Conservation (phyloP, 23 tunicate genomes). For the Halocynthia aurantium region DNA sequence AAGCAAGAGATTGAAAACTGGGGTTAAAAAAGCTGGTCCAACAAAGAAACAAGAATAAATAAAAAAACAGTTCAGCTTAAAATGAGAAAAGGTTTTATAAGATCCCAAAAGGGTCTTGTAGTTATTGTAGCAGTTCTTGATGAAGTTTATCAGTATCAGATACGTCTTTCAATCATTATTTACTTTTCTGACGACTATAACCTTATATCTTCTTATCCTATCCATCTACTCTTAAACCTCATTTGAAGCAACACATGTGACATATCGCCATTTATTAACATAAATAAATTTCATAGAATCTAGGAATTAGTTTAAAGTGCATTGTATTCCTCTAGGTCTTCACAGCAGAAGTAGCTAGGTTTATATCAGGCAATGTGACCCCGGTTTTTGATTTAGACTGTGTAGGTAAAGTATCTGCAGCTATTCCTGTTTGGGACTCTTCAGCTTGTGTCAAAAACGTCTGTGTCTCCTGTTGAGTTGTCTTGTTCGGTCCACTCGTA, state of each 20-base stretch:
- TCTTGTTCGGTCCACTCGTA: background rate
- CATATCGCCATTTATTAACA: background rate
- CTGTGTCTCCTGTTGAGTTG: constrained; percentile 9
- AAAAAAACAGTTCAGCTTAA: too few relatives aligned
- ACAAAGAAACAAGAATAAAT: too few relatives aligned
- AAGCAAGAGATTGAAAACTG: too few relatives aligned
- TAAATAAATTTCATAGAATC: background rate
- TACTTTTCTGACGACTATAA: too few relatives aligned
- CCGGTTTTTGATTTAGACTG: background rate
- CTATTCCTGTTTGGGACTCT: background rate
- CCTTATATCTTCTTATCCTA: too few relatives aligned
- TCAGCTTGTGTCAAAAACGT: constrained; percentile 16
- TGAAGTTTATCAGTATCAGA: background rate
- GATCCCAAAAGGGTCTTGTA: too few relatives aligned
- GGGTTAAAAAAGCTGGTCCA: too few relatives aligned
- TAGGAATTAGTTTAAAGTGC: background rate
- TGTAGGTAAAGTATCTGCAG: background rate
- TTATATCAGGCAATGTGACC: constrained; percentile 11
- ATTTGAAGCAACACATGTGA: background rate
- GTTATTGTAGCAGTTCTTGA: background rate
- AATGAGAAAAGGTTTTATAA: too few relatives aligned
- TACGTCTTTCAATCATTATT: background rate
- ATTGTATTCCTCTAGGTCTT: background rate
- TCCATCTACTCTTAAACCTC: too few relatives aligned
- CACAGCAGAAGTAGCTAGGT: background rate